These are phyloP conservation scores for Liasis olivaceus DNA, from an alignment of 2,797 vertebrate genomes.

Conservation along the genomic window DNA sequence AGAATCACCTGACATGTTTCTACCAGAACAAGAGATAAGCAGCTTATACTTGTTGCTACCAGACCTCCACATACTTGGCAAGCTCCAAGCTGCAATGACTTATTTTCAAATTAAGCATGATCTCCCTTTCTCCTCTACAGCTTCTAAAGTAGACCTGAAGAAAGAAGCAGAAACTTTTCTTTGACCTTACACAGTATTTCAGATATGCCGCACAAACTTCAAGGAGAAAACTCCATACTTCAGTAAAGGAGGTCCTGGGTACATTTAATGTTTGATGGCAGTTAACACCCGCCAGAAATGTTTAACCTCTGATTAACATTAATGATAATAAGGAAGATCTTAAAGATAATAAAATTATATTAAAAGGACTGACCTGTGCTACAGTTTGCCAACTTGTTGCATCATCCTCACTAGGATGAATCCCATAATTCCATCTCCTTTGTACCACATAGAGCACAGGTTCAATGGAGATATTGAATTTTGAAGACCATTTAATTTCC, in stretches of 20 bases:
- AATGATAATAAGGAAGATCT: neutral
- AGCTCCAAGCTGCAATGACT: neutral
- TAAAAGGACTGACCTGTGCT: conserved; percentile 81
- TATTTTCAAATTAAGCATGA: neutral
- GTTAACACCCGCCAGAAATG: neutral
- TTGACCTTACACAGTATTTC: neutral
- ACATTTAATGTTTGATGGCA: too few species aligned
- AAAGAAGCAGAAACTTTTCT: neutral
- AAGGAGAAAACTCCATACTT: neutral
- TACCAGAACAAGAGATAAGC: neutral
- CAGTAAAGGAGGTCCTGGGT: neutral
- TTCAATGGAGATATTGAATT: conserved; percentile 94
- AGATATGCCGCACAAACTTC: neutral
- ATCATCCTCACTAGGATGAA: conserved; percentile 93
- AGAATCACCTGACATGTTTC: neutral
- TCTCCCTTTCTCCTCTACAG: neutral
- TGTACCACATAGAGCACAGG: conserved; percentile 94
- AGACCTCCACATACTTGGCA: neutral
- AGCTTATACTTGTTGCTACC: neutral
- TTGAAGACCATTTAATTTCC: conserved; percentile 94
- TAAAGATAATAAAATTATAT: neutral
- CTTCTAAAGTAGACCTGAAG: neutral
- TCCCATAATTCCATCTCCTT: conserved; percentile 93
- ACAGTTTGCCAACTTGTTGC: conserved; percentile 89
- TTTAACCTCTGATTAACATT: neutral